These are phyloP conservation scores for Drosophila cardini DNA, from an alignment of 1,140 invertebrate species.

Conservation along the genomic window DNA sequence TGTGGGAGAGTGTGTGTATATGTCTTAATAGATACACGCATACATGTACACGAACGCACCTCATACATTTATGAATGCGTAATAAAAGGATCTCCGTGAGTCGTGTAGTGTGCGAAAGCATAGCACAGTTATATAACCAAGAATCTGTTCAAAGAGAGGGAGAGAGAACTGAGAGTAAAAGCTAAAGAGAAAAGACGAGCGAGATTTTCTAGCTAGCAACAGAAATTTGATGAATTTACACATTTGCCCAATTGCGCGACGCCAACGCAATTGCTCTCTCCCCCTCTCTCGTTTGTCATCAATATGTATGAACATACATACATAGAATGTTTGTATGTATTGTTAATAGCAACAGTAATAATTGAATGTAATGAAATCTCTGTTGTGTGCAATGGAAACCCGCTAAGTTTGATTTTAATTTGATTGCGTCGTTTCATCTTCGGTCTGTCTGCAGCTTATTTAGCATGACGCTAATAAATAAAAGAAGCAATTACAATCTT, in stretches of 20 bases:
- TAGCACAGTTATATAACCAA: slow-evolving; percentile 62
- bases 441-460: slow-evolving; percentile 60
- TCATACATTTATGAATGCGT: slow-evolving; percentile 14
- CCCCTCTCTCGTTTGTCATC: not conserved
- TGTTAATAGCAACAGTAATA: slow-evolving; percentile 37
- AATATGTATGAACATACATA: not conserved
- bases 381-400: slow-evolving; percentile 69
- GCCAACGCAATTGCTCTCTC: slow-evolving; percentile 26
- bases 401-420: slow-evolving; percentile 75
- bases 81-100: slow-evolving; percentile 61
- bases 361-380: slow-evolving; percentile 70
- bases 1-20: slow-evolving; percentile 1
- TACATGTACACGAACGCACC: slow-evolving; percentile 10
- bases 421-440: slow-evolving; percentile 56
- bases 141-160: slow-evolving; percentile 26
- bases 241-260: slow-evolving; percentile 42
- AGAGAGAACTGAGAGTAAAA: not conserved
- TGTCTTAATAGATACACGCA: not conserved
- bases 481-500: slow-evolving; percentile 41
- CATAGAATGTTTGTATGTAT: not conserved
- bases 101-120: slow-evolving; percentile 18
- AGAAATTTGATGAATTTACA: slow-evolving; percentile 63
- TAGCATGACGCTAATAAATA: slow-evolving; percentile 76
- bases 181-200: too few species aligned
- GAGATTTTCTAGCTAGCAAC: slow-evolving; percentile 34